Evolutionary conservation across 2,113 vertebrate genomes (phyloP), one percentile per base, ranked within the genome.

Genomic region (Dissostichus mawsoni): DNA sequence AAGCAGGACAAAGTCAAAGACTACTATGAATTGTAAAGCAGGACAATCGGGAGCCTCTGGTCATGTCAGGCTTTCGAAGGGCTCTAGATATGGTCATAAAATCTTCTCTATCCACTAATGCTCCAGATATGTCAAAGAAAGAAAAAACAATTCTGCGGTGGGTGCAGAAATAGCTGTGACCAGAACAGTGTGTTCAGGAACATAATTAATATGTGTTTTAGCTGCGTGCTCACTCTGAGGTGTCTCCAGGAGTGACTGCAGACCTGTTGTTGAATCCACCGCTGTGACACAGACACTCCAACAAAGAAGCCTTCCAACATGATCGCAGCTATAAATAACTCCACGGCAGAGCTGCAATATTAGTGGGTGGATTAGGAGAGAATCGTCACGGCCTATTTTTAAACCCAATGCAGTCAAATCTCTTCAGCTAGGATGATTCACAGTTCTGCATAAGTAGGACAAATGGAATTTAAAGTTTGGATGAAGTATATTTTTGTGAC

Each of bases 301-400:
- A 89, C 78, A 78, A 80, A 89, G 66, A 79, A 69, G 66, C 75
- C 80, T 55, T 79, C 81, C 87, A 88, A 77, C 74, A 86, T 74
- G 83, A 89, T 86, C 79, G 11, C 53, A 10, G 78, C 91, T 93
- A 92, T 85, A 90, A 90, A 92, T 93, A 92, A 85, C 85, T 68
- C 51, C 7, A 80, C 74, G 55, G 81, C 74, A 69, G 75, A 70
- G 69, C 84, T 67, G 84, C 88, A 85, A 85, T 87, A 84, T 87
- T 80, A 82, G 86, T 87, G 78, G 86, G 72, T 63, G 88, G 88
- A 91, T 93, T 80, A 86, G 69, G 80, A 84, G 65, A 78, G 74
- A 87, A 65, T 86, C 80, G 69, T 90, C 87, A 87, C 72, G 16
- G 81, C 71, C 81, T 92, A 85, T 92, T 89, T 90, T 74, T 83